phyloP scores from a whole-genome alignment of 2,113 vertebrate species.

The Tursiops truncatus region DNA sequence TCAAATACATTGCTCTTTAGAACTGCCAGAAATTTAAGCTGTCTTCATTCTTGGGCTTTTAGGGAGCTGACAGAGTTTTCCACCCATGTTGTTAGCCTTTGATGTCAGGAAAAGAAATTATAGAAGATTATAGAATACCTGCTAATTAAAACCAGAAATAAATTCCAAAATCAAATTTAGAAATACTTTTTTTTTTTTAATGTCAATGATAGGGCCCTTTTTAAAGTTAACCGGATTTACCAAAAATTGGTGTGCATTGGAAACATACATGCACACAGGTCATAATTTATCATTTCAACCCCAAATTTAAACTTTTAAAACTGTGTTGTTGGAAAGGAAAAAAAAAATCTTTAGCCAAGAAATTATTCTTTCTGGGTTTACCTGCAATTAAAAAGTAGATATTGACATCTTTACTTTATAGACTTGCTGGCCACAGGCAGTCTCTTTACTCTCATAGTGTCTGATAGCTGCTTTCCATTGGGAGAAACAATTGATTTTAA shows the following conservation, averaged over 20 bases:
- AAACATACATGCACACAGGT: not conserved
- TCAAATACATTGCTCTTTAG: conserved; percentile 72
- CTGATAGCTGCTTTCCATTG: conserved; percentile 52
- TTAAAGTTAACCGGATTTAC: conserved; percentile 12
- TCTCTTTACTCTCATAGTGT: conserved; percentile 43
- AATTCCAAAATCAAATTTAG: conserved; percentile 46
- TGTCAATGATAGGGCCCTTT: not conserved
- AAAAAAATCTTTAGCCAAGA: not conserved
- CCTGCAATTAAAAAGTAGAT: conserved; percentile 49
- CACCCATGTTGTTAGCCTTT: conserved; percentile 33
- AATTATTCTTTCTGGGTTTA: conserved; percentile 39
- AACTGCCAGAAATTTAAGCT: conserved; percentile 75
- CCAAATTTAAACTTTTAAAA: not conserved
- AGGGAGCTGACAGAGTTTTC: conserved; percentile 65
- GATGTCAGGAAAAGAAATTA: conserved; percentile 69
- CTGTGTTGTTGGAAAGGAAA: not conserved
- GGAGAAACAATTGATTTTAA: conserved; percentile 52
- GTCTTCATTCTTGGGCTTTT: conserved; percentile 69
- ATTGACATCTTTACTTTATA: conserved; percentile 56
- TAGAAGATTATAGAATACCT: conserved; percentile 36
- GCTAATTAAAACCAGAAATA: conserved; percentile 62
- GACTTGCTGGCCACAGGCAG: not conserved
- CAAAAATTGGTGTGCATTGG: not conserved
- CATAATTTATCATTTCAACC: not conserved
- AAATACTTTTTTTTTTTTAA: not conserved